phyloP scores from a whole-genome alignment of 1,140 invertebrate species.

The Akabosia matsudoensis region DNA sequence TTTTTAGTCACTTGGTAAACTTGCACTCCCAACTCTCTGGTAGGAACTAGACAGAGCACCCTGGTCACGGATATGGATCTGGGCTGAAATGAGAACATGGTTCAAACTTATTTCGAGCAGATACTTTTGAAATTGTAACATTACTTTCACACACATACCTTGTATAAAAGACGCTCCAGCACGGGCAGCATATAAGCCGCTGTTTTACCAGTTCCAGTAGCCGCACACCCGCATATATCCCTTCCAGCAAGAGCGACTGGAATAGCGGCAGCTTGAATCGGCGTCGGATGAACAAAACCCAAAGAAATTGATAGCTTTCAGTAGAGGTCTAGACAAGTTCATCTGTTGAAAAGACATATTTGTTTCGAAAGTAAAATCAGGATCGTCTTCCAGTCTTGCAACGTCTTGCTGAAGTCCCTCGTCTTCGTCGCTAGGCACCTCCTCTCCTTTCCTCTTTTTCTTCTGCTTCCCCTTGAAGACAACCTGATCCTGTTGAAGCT shows the following conservation, averaged over 20 bases:
- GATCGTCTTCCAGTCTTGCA: conserved; percentile 66
- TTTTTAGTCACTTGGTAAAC: conserved; percentile 91
- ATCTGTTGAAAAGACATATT: conserved; percentile 82
- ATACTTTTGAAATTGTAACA: neutral
- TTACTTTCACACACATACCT: conserved; percentile 49
- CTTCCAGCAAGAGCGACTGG: conserved; percentile 84
- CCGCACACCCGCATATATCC: conserved; percentile 93
- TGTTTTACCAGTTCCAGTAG: conserved; percentile 97
- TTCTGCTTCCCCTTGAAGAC: conserved; percentile 54
- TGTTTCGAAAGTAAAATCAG: conserved; percentile 61
- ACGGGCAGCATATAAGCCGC: conserved; percentile 98
- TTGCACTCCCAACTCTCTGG: conserved; percentile 92
- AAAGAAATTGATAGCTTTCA: conserved; percentile 69
- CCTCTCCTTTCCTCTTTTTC: conserved; percentile 52
- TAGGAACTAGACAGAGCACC: conserved; percentile 92
- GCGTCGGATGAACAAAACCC: conserved; percentile 91
- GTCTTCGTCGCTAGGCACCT: conserved; percentile 50
- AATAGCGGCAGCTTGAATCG: conserved; percentile 91
- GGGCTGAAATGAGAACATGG: conserved; percentile 51
- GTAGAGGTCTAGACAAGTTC: conserved; percentile 82
- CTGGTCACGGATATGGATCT: conserved; percentile 65
- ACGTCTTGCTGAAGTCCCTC: conserved; percentile 63
- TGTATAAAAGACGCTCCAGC: conserved; percentile 85
- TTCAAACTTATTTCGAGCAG: neutral
- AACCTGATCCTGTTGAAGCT: conserved; percentile 49